Base-by-base conservation (phyloP, 2,888 invertebrate species). In the Nomada fucata region DNA sequence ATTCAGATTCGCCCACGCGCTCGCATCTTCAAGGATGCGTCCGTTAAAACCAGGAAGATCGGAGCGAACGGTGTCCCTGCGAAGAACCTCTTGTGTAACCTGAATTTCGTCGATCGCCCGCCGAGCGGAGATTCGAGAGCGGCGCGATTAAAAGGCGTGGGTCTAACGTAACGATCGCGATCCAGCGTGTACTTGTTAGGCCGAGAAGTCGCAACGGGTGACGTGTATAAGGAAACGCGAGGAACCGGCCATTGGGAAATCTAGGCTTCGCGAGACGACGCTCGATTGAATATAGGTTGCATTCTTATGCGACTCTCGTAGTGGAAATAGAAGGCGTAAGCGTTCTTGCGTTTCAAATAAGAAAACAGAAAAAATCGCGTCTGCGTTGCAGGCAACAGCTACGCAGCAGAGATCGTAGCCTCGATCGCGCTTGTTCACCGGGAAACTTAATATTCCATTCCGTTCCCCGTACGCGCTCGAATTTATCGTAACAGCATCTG, bases 1-100 rank as follows among this genome's bases (percentile, higher is more conserved):
- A 92, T 92, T 92, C 92, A 92, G 86, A 83, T 86, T 83, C 91
- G 88, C 92, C 92, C 90, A 92, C 92, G 90, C 87, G 71, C 61
- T 50, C 70, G 64, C 78, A 69, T 76, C 68, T 60, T 74, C 88
- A 88, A 88, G 87, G 87, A 79, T 78, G 78, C 52, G 65, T 64
- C 52, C 63, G 64, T 59, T 70, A 36, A 70, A 79, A 63, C 65
- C 75, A 71, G 73, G 84, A 84, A 76, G 84, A 86, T 82, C 70
- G 76, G 76, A 77, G 57, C 70, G 68, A 57, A 55, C 26, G 20
- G 29, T 57, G 47, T 15, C 15, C 44, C 10, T 47, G 50, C 50
- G 52, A 59, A 61, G 2, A n/a, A 15, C 5, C 55, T 42, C 29
- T 69, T 70, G 53, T 52, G 53, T 50, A 74, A 77, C 44, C n/a